phyloP scores from a whole-genome alignment of 2,888 invertebrate genomes.

The Dasypolia templi region DNA sequence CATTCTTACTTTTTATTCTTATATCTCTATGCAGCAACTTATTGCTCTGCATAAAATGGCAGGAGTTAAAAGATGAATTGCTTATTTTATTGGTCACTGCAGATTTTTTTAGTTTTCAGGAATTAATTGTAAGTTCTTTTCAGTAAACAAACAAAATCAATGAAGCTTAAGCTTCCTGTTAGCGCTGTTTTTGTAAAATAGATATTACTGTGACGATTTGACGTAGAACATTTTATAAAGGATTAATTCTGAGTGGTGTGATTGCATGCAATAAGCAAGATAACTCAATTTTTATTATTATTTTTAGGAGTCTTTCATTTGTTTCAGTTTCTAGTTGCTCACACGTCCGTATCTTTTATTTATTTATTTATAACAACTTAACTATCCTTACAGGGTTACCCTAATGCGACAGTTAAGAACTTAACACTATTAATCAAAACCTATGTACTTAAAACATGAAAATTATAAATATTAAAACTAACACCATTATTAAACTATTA shows the following conservation, averaged over 20 bases:
- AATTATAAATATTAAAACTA: no score
- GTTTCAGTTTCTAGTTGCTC: not conserved
- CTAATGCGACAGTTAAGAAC: no score
- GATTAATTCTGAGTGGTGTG: not conserved
- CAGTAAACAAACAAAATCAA: not conserved
- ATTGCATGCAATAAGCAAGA: not conserved
- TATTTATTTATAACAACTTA: no score
- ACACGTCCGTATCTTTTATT: not conserved
- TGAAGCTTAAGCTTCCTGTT: not conserved
- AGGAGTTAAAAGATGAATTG: conserved; percentile 33
- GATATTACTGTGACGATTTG: not conserved
- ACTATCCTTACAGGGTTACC: no score
- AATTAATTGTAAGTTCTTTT: not conserved
- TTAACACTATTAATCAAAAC: no score
- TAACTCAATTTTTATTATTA: not conserved
- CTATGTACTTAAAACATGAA: no score
- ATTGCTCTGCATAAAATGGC: conserved; percentile 32
- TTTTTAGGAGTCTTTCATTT: not conserved
- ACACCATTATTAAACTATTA: no score
- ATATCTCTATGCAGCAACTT: conserved; percentile 28
- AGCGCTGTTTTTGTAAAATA: not conserved
- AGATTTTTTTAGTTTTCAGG: conserved; percentile 1
- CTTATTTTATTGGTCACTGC: conserved; percentile 9
- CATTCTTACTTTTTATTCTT: conserved; percentile 25
- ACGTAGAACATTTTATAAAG: not conserved